Conservation (phyloP, 1,140 invertebrate genomes). For the Leguminivora glycinivorella region DNA sequence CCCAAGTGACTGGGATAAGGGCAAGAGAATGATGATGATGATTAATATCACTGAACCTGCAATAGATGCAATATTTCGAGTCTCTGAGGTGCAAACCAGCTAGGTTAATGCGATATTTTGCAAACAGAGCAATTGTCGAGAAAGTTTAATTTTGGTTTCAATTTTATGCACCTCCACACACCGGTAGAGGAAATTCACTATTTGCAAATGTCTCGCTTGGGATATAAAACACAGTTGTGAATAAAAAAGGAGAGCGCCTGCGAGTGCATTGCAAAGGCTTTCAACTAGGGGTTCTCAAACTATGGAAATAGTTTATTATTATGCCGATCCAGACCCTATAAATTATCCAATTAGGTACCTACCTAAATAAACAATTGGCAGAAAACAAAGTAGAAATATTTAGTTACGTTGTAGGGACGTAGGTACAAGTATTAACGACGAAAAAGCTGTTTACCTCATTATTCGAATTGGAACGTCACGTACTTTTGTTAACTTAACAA, state of each 20-base stretch:
- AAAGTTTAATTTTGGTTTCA: not conserved
- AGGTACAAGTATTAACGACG: too few relatives aligned
- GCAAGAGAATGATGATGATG: too few relatives aligned
- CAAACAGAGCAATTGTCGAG: not conserved
- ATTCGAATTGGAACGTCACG: too few relatives aligned
- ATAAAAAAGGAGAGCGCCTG: not conserved
- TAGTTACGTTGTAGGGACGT: too few relatives aligned
- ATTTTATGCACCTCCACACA: not conserved
- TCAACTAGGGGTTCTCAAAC: not conserved
- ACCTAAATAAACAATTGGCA: too few relatives aligned
- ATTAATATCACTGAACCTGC: not conserved
- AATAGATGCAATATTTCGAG: not conserved
- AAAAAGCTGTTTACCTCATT: too few relatives aligned
- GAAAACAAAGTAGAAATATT: too few relatives aligned
- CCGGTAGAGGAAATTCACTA: not conserved
- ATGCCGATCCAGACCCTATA: too few relatives aligned
- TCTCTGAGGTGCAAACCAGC: not conserved
- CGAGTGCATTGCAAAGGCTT: not conserved
- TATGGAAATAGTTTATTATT: not conserved
- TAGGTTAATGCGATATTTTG: not conserved
- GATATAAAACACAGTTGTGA: not conserved
- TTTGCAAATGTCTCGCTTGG: not conserved
- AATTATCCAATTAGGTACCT: too few relatives aligned
- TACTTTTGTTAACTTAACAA: too few relatives aligned
- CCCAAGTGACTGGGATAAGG: too few relatives aligned